phyloP scores from a whole-genome alignment of 2,888 invertebrate genomes.

The Anagyrus pseudococci region DNA sequence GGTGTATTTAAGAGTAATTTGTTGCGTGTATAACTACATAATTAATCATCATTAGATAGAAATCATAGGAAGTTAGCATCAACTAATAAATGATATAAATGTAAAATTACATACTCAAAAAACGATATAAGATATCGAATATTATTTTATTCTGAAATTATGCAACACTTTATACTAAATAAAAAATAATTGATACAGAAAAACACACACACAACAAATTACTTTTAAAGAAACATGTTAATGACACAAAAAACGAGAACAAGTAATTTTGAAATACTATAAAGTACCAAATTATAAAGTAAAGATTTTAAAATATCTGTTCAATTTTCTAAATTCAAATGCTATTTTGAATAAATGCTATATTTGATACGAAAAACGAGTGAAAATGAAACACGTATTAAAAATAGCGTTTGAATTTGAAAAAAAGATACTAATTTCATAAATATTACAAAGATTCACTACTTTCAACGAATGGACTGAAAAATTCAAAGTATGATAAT shows the following conservation, averaged over 20 bases:
- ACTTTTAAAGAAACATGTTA: no score
- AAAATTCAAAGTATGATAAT: no score
- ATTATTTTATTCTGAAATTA: conserved; percentile 36
- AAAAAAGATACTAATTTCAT: not conserved
- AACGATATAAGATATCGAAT: conserved; percentile 26
- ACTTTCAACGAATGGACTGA: no score
- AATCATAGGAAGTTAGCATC: conserved; percentile 31
- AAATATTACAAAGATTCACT: no score
- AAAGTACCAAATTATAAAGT: no score
- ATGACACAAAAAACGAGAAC: no score
- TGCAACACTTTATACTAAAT: conserved; percentile 27
- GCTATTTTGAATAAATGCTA: conserved; percentile 32
- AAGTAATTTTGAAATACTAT: no score
- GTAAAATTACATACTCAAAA: conserved; percentile 24
- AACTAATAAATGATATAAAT: conserved; percentile 27
- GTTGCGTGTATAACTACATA: conserved; percentile 11
- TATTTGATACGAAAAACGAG: conserved; percentile 34
- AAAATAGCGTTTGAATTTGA: conserved; percentile 23
- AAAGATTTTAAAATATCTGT: conserved; percentile 1
- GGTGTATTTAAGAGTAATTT: conserved; percentile 30
- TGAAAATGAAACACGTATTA: conserved; percentile 26
- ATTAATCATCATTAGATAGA: conserved; percentile 24
- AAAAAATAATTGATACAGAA: conserved; percentile 24
- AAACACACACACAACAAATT: conserved; percentile 15
- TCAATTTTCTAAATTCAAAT: not conserved